phyloP scores from a whole-genome alignment of 1,140 invertebrate genomes.

The Akabosia matsudoensis region DNA sequence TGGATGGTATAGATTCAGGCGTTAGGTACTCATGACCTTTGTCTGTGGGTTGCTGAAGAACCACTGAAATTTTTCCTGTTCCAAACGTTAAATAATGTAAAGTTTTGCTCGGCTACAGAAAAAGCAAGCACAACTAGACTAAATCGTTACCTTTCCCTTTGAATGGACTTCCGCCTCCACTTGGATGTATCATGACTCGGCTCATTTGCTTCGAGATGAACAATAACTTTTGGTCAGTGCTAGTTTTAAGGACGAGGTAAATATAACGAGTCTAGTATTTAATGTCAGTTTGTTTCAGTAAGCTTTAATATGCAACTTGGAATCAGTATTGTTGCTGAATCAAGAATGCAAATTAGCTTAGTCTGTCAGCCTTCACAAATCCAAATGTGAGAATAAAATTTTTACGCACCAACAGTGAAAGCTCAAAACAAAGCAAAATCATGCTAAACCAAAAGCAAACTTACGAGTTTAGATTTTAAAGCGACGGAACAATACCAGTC shows the following conservation, averaged over 20 bases:
- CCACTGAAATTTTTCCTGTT: slow-evolving; percentile 1
- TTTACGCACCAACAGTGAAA: too few relatives aligned
- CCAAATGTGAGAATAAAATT: too few relatives aligned
- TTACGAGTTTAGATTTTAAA: too few relatives aligned
- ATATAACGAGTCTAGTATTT: background rate
- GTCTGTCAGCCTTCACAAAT: too few relatives aligned
- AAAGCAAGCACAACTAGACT: too few relatives aligned
- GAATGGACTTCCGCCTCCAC: background rate
- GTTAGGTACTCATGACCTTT: background rate
- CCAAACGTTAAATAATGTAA: background rate
- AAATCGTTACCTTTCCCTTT: background rate
- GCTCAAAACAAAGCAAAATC: too few relatives aligned
- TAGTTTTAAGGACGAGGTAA: background rate
- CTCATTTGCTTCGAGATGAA: slow-evolving; percentile 8
- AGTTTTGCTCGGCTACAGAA: too few relatives aligned
- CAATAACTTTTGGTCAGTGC: background rate
- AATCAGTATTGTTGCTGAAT: too few relatives aligned
- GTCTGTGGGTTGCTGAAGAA: slow-evolving; percentile 4
- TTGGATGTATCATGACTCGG: slow-evolving; percentile 2
- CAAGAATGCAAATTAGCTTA: too few relatives aligned
- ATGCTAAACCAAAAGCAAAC: too few relatives aligned
- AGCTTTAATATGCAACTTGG: too few relatives aligned
- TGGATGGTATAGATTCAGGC: background rate
- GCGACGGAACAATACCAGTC: background rate
- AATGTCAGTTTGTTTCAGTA: background rate